phyloP scores from a whole-genome alignment of 1,140 invertebrate genomes.

The Caenorhabditis latens region DNA sequence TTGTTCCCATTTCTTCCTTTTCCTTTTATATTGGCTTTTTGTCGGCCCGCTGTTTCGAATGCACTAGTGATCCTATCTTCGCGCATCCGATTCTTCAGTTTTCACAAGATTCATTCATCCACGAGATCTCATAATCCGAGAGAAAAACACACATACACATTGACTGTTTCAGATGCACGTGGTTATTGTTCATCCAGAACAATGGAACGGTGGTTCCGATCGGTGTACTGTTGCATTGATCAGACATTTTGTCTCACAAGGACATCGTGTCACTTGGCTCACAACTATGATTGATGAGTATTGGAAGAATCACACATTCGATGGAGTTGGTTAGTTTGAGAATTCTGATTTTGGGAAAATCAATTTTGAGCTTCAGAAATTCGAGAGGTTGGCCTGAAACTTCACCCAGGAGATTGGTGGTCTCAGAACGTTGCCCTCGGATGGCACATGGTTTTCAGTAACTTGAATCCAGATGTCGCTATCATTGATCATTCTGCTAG shows the following conservation, averaged over 20 bases:
- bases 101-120: slow-evolving; percentile 2
- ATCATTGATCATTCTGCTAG: slow-evolving; percentile 76
- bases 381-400: slow-evolving; percentile 68
- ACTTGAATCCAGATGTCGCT: slow-evolving; percentile 73
- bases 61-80: slow-evolving; percentile 42
- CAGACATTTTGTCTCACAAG: slow-evolving; percentile 71
- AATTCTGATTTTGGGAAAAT: not conserved
- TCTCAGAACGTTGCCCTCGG: slow-evolving; percentile 75
- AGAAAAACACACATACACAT: not conserved
- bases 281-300: slow-evolving; percentile 78
- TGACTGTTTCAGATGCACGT: slow-evolving; percentile 72
- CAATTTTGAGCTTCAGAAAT: slow-evolving; percentile 68
- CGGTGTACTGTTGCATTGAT: slow-evolving; percentile 75
- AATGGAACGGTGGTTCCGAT: slow-evolving; percentile 77
- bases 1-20: slow-evolving; percentile 57
- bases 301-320: slow-evolving; percentile 74
- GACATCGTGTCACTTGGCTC: slow-evolving; percentile 73
- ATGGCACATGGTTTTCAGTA: slow-evolving; percentile 69
- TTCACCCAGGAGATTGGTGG: slow-evolving; percentile 78
- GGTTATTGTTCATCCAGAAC: slow-evolving; percentile 77
- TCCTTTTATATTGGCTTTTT: slow-evolving; percentile 45
- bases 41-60: slow-evolving; percentile 30
- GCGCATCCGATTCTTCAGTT: not conserved
- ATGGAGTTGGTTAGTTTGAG: slow-evolving; percentile 71
- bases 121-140: not conserved